Percentiles rank a stretch among this genome's conserved stretches.
phyloP scores from a whole-genome alignment of 1,140 invertebrate genomes.

The Globodera ellingtonae region DNA sequence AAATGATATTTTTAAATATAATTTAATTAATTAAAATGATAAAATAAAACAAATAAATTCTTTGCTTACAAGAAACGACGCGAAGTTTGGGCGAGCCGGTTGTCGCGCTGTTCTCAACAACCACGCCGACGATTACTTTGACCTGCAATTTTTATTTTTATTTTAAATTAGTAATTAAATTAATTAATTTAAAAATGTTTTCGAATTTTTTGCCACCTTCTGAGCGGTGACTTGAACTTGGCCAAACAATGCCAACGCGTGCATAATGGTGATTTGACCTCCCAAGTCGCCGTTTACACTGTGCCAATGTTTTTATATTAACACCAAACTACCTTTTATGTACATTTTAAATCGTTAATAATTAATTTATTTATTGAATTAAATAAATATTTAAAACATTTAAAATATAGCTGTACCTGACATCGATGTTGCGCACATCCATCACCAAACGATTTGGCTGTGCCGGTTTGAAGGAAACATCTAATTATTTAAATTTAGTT shows the following conservation, averaged over 20 bases:
- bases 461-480: neutral
- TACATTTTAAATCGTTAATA: too few relatives aligned
- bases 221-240: neutral
- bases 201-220: neutral
- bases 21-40: neutral
- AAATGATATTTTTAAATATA: too few relatives aligned
- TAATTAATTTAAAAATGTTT: too few relatives aligned
- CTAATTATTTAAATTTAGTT: neutral
- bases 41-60: neutral
- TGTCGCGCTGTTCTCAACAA: neutral
- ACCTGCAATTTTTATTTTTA: neutral
- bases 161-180: too few relatives aligned
- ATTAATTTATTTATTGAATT: too few relatives aligned
- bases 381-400: too few relatives aligned
- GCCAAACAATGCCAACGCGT: neutral
- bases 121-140: neutral
- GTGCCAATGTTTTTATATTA: neutral
- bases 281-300: neutral
- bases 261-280: neutral
- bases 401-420: neutral
- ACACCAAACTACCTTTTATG: too few relatives aligned
- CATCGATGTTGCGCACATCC: neutral
- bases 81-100: neutral
- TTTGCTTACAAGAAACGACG: neutral
- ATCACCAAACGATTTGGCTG: neutral